Percentiles rank a stretch among this genome's conserved stretches.
Evolutionary conservation across 2,888 invertebrate genomes (phyloP).

Genomic region (Platycheirus rosarum): DNA sequence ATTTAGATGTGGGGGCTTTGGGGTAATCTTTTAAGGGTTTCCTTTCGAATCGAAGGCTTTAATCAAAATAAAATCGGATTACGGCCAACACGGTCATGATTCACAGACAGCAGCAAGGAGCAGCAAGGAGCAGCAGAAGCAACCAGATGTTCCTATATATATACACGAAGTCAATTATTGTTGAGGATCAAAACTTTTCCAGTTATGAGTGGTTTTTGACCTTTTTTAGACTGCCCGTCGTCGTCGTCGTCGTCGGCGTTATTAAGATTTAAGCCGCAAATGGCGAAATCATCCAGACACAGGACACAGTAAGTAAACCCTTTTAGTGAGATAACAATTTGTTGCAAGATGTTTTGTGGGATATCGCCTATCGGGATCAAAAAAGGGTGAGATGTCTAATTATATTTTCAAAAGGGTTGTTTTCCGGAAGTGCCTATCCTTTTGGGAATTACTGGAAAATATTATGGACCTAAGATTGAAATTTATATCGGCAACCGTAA

Average conservation of each 20-base stretch:
- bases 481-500: constrained; percentile 6
- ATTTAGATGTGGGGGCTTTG: constrained; percentile 30
- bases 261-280: not conserved
- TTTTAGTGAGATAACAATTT: constrained; percentile 43
- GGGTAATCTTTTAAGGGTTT: constrained; percentile 35
- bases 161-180: no score
- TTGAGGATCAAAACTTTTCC: constrained; percentile 29
- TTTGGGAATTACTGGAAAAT: not conserved
- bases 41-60: constrained; percentile 49
- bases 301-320: constrained; percentile 3
- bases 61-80: constrained; percentile 64
- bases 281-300: not conserved
- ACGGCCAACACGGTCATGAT: constrained; percentile 25
- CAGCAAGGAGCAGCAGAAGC: not conserved
- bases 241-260: constrained; percentile 1
- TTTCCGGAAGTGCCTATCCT: not conserved
- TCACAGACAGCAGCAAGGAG: not conserved
- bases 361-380: not conserved
- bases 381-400: constrained; percentile 15
- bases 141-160: not conserved
- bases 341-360: constrained; percentile 35
- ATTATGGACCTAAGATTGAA: not conserved
- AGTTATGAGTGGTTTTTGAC: constrained; percentile 45
- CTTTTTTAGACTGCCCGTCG: constrained; percentile 12
- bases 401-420: constrained; percentile 41